Base-by-base conservation (phyloP, 92 coral and sea anemone species). In the Epizoanthus illoricatus region DNA sequence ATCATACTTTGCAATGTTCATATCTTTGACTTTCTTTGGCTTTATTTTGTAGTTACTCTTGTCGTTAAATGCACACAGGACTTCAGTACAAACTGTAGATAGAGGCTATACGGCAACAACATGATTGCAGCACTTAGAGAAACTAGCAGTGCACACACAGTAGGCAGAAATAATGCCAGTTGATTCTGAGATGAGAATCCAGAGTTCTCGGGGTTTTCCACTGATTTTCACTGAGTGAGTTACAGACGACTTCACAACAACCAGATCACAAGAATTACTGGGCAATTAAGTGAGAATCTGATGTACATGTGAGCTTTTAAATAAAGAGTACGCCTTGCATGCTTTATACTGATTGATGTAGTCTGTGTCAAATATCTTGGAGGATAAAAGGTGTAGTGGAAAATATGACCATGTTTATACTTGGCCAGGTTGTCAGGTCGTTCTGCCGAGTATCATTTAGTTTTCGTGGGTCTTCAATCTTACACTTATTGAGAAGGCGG, bases 281-380 rank as follows among this genome's bases (percentile, higher is more conserved):
- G 86, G 86, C 68, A 5, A 13, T 83, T 59, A 60, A 21, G 71
- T 75, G 24, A 70, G 56, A 72, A 71, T 39, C n/a, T 58, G 86
- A 72, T 83, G 80, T 23, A 83, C 86, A 56, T 71, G 78, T 42
- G 33, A 28, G 33, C 33, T 69, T 69, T 57, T 81, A 54, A 70
- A 69, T 21, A 70, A 58, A n/a, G 80, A 83, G 80, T 28, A 83
- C 41, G 86, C 86, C 11, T 72, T 70, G 60, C 86, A 23, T 62
- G 79, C 71, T 40, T 72, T 83, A 21, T 83, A 83, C 80, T 83
- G 20, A 11, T 54, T 72, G 40, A 72, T 75, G 65, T 82, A 72
- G 23, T 83, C 86, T 21, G 79, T 83, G 8, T 74, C 76, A 67
- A 83, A 83, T 43, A 80, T 80, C 70, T 83, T 83, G 71, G 69